Conservation (phyloP, 2,113 vertebrate species). For the Shinisaurus crocodilurus region DNA sequence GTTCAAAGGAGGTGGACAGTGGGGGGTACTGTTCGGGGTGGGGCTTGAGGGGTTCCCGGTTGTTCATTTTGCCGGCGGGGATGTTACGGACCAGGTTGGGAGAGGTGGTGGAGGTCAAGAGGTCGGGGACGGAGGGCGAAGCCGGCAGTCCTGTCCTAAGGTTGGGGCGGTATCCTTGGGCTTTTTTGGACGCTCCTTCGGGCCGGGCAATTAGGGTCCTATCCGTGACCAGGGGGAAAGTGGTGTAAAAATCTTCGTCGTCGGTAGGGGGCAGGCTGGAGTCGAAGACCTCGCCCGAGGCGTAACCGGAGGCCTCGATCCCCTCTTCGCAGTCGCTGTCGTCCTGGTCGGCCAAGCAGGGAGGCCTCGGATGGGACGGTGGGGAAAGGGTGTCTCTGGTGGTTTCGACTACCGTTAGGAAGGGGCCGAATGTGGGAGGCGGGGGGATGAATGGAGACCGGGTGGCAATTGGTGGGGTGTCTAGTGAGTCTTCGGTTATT, state of each 20-base stretch:
- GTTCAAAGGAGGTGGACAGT: slow-evolving; percentile 86
- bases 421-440: slow-evolving; percentile 89
- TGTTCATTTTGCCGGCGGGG: slow-evolving; percentile 94
- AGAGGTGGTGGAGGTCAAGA: slow-evolving; percentile 80
- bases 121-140: slow-evolving; percentile 75
- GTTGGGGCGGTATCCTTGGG: slow-evolving; percentile 80
- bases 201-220: slow-evolving; percentile 86
- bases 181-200: slow-evolving; percentile 77
- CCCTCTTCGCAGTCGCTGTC: slow-evolving; percentile 90
- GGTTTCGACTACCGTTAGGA: slow-evolving; percentile 89
- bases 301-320: slow-evolving; percentile 91
- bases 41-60: slow-evolving; percentile 79
- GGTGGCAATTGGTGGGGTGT: slow-evolving; percentile 92
- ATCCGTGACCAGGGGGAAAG: slow-evolving; percentile 92
- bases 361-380: slow-evolving; percentile 75
- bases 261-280: slow-evolving; percentile 89
- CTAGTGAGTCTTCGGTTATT: slow-evolving; percentile 95
- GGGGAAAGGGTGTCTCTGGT: slow-evolving; percentile 88
- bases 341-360: slow-evolving; percentile 91
- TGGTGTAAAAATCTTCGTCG: slow-evolving; percentile 94
- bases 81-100: slow-evolving; percentile 83
- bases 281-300: slow-evolving; percentile 89
- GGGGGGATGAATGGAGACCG: slow-evolving; percentile 90
- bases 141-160: slow-evolving; percentile 74
- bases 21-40: slow-evolving; percentile 87